Evolutionary conservation across 2,113 vertebrate species (phyloP), one percentile per base, ranked within the genome.

Genomic region (Larimichthys crocea): DNA sequence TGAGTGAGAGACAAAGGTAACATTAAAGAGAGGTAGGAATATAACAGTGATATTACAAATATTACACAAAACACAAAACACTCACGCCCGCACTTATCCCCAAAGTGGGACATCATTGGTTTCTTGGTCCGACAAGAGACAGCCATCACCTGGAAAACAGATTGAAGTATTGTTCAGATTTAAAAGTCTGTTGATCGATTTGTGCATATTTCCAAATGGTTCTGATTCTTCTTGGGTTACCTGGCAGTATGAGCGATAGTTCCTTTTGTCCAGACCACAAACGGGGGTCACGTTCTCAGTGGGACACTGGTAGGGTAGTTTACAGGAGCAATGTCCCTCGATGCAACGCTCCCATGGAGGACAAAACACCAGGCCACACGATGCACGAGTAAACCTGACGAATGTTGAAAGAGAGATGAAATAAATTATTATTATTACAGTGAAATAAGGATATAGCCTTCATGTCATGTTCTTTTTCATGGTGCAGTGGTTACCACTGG

Each of bases 21-120:
- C 5, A 3, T 49, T 3, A 57, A 64, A 1, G 3, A 19, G 4
- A 5, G 4, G 11, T 2, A 15, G 9, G 16, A 69, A 14, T 10
- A 9, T 4, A 9, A 44, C 12, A 55, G 3, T 7, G 19, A 57
- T 5, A 9, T 10, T 9, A 15, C n/a, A 76, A 22, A 42, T 5
- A 42, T 8, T 9, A 35, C 35, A 6, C 6, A 35, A 7, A 40
- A 40, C 35, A 16, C 6, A 75, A 53, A 12, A 24, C 2, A 40
- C 69, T 6, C 67, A 94, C 94, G 83, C 24, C 0, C 19, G 19
- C 94, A 95, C 1, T 11, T 0, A 0, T 5, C 0, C 8, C 84
- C 87, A 66, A 93, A 92, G 77, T 94, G 92, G 0, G 93, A 93
- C 82, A 97, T 96, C 53, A 76, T 69, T 1, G 93, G 49, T 11